phyloP scores from a whole-genome alignment of 2,113 vertebrate species.

The Corythornis cristatus region DNA sequence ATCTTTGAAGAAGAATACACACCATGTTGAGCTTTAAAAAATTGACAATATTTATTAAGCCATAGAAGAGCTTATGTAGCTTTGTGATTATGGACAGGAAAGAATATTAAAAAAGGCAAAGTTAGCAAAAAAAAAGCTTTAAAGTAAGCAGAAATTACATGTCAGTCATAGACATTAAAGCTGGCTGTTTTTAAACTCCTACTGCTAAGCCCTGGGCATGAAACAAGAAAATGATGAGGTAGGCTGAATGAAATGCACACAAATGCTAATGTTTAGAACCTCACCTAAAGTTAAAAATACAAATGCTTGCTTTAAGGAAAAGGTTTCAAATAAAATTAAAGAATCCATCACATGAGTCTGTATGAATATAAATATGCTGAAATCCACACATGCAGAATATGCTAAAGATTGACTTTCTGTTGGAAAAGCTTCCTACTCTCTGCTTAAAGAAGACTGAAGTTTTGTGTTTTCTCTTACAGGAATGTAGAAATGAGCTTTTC shows the following conservation, averaged over 20 bases:
- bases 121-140: slow-evolving; percentile 67
- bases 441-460: neutral
- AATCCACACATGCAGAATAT: neutral
- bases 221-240: slow-evolving; percentile 76
- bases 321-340: slow-evolving; percentile 42
- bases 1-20: slow-evolving; percentile 60
- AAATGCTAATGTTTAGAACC: slow-evolving; percentile 65
- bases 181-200: slow-evolving; percentile 74
- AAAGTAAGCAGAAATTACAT: slow-evolving; percentile 73
- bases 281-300: slow-evolving; percentile 72
- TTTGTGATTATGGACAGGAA: slow-evolving; percentile 70
- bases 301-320: slow-evolving; percentile 58
- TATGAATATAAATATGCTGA: slow-evolving; percentile 39
- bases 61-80: slow-evolving; percentile 66
- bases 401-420: neutral
- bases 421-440: neutral
- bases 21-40: slow-evolving; percentile 46
- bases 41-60: slow-evolving; percentile 74
- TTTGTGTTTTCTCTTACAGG: neutral
- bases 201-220: slow-evolving; percentile 71
- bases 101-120: slow-evolving; percentile 71
- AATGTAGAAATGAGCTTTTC: neutral
- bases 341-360: neutral
- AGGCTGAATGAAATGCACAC: slow-evolving; percentile 71
- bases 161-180: slow-evolving; percentile 79